These are phyloP conservation scores for Lophochroa leadbeateri DNA, from an alignment of 2,113 vertebrate genomes.

Conservation along the genomic window DNA sequence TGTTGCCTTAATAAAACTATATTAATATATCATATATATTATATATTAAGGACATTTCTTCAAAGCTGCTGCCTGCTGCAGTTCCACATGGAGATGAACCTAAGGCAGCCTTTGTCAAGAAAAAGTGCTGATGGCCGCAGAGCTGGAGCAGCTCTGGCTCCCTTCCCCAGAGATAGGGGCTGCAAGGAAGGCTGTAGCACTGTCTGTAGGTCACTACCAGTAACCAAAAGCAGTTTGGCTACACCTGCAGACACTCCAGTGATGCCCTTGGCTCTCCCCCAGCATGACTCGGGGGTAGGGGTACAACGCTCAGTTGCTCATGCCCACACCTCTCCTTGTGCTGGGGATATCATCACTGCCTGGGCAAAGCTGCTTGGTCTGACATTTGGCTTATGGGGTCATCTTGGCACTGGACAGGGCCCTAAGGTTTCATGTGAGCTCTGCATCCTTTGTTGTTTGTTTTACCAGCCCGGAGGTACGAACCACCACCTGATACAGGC, in stretches of 20 bases:
- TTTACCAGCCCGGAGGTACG: neutral
- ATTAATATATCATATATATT: neutral
- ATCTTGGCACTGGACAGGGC: neutral
- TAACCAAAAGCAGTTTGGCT: neutral
- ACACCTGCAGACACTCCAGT: neutral
- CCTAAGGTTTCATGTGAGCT: neutral
- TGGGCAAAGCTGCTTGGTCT: accelerated
- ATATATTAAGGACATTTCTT: neutral
- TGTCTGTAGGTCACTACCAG: neutral
- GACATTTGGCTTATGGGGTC: neutral
- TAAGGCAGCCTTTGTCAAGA: neutral
- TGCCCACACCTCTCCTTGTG: accelerated
- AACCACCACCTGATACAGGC: accelerated
- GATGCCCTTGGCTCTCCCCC: accelerated
- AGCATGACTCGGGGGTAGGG: accelerated
- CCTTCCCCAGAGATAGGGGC: neutral
- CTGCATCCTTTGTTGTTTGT: neutral
- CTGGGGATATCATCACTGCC: neutral
- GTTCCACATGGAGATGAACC: neutral
- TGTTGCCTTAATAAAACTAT: neutral
- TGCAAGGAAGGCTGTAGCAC: neutral
- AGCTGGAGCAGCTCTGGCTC: neutral
- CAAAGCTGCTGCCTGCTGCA: neutral
- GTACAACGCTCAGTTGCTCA: neutral
- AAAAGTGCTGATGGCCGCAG: neutral